These are phyloP conservation scores for Amphipyra tragopoginis DNA, from an alignment of 2,888 invertebrate species.

Conservation along the genomic window DNA sequence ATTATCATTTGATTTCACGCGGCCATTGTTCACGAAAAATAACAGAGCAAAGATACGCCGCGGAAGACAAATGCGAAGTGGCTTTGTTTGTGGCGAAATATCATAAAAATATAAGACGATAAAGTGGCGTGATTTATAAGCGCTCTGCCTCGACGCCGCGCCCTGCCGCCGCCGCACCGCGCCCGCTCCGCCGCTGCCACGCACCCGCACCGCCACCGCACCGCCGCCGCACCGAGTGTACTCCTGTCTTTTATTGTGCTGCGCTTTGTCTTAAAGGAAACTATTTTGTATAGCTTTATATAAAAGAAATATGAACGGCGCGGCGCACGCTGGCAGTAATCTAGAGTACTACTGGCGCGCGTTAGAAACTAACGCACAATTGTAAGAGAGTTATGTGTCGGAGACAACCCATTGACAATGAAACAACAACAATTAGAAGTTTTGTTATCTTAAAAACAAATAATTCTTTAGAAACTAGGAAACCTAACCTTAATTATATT, in stretches of 20 bases:
- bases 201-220: neutral
- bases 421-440: neutral
- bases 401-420: neutral
- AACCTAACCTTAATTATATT: too few relatives aligned
- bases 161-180: conserved; percentile 4
- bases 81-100: conserved; percentile 81
- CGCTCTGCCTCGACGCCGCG: conserved; percentile 23
- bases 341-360: conserved; percentile 12
- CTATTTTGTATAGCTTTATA: conserved; percentile 45
- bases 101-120: conserved; percentile 82
- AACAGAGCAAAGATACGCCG: conserved; percentile 72
- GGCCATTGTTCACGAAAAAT: conserved; percentile 76
- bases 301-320: conserved; percentile 17
- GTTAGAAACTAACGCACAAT: conserved; percentile 3
- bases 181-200: conserved; percentile 4
- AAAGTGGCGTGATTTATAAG: conserved; percentile 76
- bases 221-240: neutral
- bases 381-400: conserved; percentile 1
- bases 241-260: conserved; percentile 27
- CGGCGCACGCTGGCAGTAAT: conserved; percentile 17
- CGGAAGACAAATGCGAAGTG: conserved; percentile 78
- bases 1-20: conserved; percentile 79
- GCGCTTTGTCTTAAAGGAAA: conserved; percentile 44
- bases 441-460: neutral
- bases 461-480: neutral